Conservation (phyloP, 2,113 vertebrate species). For the Oncorhynchus keta region DNA sequence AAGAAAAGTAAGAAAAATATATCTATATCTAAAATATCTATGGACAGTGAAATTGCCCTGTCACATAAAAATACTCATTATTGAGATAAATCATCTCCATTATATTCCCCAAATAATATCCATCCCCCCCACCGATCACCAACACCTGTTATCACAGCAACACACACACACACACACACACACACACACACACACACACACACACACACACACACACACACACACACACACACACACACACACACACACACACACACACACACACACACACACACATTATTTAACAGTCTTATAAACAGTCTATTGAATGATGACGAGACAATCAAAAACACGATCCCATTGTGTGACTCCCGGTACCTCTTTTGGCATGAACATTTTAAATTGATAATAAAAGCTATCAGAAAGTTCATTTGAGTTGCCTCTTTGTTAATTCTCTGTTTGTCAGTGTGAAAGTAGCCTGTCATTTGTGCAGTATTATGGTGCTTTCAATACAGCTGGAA, state of each 20-base stretch:
- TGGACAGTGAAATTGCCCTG: slow-evolving; percentile 70
- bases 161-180: slow-evolving; percentile 10
- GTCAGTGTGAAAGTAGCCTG: too few species aligned
- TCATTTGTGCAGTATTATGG: too few species aligned
- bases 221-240: too few species aligned
- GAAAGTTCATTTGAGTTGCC: too few species aligned
- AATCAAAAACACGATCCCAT: too few species aligned
- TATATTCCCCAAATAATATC: slow-evolving; percentile 65
- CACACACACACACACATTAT: not conserved
- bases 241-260: too few species aligned
- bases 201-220: not conserved
- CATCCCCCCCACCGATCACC: slow-evolving; percentile 44
- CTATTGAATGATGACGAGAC: not conserved
- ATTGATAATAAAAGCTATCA: too few species aligned
- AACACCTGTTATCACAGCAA: slow-evolving; percentile 18
- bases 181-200: slow-evolving; percentile 3
- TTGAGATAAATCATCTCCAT: slow-evolving; percentile 70
- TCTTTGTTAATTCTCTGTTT: too few species aligned
- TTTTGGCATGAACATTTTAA: too few species aligned
- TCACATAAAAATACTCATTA: slow-evolving; percentile 71
- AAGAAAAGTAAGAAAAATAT: not conserved
- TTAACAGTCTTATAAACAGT: not conserved
- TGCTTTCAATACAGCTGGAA: too few species aligned
- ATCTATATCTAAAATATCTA: slow-evolving; percentile 37
- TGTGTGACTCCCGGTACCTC: too few species aligned